phyloP scores from a whole-genome alignment of 2,888 invertebrate species.

The Megamerina dolium region DNA sequence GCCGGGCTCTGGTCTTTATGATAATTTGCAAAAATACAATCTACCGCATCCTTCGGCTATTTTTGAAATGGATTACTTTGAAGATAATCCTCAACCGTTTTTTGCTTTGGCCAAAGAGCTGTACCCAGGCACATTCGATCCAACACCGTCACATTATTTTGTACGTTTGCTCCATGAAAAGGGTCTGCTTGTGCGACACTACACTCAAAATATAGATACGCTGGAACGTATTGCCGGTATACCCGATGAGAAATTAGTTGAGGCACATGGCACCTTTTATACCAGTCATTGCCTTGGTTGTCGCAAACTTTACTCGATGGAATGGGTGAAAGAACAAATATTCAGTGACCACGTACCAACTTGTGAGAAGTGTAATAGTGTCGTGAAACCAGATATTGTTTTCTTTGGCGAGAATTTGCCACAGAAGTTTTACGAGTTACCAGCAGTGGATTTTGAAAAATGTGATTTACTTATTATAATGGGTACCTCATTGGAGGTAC shows the following conservation, averaged over 20 bases:
- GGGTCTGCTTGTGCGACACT: conserved; percentile 67
- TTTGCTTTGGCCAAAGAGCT: conserved; percentile 85
- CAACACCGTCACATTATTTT: conserved; percentile 88
- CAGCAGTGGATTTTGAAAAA: conserved; percentile 68
- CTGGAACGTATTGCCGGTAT: conserved; percentile 82
- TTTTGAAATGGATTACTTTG: conserved; percentile 85
- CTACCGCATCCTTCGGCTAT: conserved; percentile 88
- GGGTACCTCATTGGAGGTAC: conserved; percentile 91
- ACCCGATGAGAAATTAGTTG: conserved; percentile 77
- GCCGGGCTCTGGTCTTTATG: conserved; percentile 85
- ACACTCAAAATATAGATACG: conserved; percentile 91
- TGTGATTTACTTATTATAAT: conserved; percentile 91
- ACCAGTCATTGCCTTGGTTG: conserved; percentile 81
- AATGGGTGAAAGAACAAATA: conserved; percentile 83
- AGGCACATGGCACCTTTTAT: conserved; percentile 92
- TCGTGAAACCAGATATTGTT: conserved; percentile 92
- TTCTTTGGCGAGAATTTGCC: conserved; percentile 94
- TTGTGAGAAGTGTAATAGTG: conserved; percentile 68
- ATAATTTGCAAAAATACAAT: conserved; percentile 85
- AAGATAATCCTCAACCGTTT: conserved; percentile 85
- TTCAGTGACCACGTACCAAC: conserved; percentile 68
- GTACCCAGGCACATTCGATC: conserved; percentile 80
- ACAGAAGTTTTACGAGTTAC: conserved; percentile 62
- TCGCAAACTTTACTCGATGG: conserved; percentile 62
- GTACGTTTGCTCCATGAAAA: conserved; percentile 78